These are phyloP conservation scores for Drepana falcataria DNA, from an alignment of 2,888 invertebrate genomes.

Conservation along the genomic window DNA sequence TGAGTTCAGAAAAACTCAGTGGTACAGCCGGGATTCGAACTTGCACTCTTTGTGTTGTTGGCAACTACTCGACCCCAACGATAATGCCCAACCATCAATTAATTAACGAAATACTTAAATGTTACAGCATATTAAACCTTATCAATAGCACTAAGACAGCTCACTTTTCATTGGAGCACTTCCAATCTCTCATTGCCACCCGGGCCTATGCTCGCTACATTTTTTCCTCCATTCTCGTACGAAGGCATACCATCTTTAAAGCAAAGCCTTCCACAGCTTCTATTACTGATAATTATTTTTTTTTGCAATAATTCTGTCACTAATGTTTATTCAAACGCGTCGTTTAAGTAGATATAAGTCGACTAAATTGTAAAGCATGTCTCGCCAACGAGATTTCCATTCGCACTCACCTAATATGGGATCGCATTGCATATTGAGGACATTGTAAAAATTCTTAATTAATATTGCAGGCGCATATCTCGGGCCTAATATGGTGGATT, in stretches of 20 bases:
- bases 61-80: too few species aligned
- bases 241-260: background rate
- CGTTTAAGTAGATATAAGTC: background rate
- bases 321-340: conserved; percentile 8
- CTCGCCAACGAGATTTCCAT: background rate
- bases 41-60: too few species aligned
- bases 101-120: too few species aligned
- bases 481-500: background rate
- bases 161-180: too few species aligned
- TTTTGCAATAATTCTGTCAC: conserved; percentile 1
- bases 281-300: background rate
- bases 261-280: background rate
- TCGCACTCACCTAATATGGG: background rate
- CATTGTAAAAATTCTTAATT: background rate
- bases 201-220: background rate
- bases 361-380: background rate
- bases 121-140: too few species aligned
- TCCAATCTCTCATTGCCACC: background rate
- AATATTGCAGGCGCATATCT: background rate
- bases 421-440: background rate
- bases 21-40: too few species aligned
- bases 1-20: too few species aligned
- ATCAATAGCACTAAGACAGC: too few species aligned
- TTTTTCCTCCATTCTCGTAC: background rate
- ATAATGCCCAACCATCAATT: too few species aligned